Base-by-base conservation (phyloP, 2,797 vertebrate genomes). In the Tinamus major region DNA sequence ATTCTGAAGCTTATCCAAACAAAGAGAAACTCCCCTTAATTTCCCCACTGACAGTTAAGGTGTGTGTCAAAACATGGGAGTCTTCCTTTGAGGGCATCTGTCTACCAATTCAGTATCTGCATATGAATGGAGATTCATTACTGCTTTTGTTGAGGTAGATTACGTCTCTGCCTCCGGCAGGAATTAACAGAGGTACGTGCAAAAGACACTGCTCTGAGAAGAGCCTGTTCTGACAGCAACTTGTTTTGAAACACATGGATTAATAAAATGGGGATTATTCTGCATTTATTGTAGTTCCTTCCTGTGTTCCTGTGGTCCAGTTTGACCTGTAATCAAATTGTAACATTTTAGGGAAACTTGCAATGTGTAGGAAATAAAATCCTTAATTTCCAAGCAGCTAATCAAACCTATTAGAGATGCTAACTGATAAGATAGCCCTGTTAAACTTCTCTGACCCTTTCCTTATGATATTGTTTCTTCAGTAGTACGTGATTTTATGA, bases 1-100 rank as follows among this genome's bases (percentile, higher is more conserved):
- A 46, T 69, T 92, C 49, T 74, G 46, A 79, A 83, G 20, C 31
- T 56, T 81, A n/a, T 82, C 14, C 4, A 83, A 62, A 82, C 29
- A 89, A 89, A 44, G 19, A 88, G 74, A 19, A 90, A 33, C 49
- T 80, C 62, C 82, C n/a, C 35, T 72, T 85, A 89, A 51, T 82
- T 90, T 88, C 48, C 51, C 33, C 29, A 29, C 9, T 85, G 71
- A 5, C 20, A 55, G 19, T 11, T 61, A 86, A 77, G 33, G 35
- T 17, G 62, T 88, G 7, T 87, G 82, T 87, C 2, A 5, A 71
- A 89, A 70, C 42, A 78, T 42, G 2, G 2, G 8, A 74, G 33
- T 33, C 26, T 29, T 80, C 20, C 20, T 92, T 87, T 81, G 76
- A 63, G 67, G 19, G 17, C 39, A 70, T 24, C 20, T 69, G 27